Conservation (phyloP, 2,888 invertebrate genomes). For the Trichopoda pennipes region DNA sequence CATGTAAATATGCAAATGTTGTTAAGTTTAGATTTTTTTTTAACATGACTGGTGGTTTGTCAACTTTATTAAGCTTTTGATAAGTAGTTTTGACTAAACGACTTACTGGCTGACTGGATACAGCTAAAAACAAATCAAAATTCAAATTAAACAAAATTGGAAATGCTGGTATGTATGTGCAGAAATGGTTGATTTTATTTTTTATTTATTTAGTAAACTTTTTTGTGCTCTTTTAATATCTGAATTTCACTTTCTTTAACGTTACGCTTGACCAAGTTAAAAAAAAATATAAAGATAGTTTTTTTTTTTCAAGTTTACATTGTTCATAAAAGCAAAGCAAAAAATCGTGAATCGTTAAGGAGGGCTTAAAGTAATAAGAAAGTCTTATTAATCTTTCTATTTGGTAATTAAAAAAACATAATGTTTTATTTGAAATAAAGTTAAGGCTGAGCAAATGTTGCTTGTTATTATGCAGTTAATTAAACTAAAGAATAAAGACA, state of each 20-base stretch:
- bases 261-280: constrained; percentile 74
- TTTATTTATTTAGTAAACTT: not conserved
- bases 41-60: constrained; percentile 67
- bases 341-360: constrained; percentile 22
- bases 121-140: constrained; percentile 59
- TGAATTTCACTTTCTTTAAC: constrained; percentile 80
- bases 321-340: not conserved
- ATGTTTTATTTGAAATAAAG: no score
- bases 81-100: constrained; percentile 1
- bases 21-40: constrained; percentile 41
- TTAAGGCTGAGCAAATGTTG: no score
- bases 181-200: constrained; percentile 5
- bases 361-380: not conserved
- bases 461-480: no score
- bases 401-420: no score
- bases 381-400: no score
- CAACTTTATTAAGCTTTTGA: constrained; percentile 51
- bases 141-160: constrained; percentile 64
- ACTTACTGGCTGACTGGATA: constrained; percentile 18
- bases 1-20: constrained; percentile 5
- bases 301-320: constrained; percentile 12
- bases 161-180: constrained; percentile 37
- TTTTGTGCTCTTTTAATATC: constrained; percentile 69
- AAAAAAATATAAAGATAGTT: constrained; percentile 54
- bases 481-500: no score